Evolutionary conservation across 2,888 invertebrate species (phyloP), one percentile per base, ranked within the genome.

Genomic region (Oxyscelio sp.): DNA sequence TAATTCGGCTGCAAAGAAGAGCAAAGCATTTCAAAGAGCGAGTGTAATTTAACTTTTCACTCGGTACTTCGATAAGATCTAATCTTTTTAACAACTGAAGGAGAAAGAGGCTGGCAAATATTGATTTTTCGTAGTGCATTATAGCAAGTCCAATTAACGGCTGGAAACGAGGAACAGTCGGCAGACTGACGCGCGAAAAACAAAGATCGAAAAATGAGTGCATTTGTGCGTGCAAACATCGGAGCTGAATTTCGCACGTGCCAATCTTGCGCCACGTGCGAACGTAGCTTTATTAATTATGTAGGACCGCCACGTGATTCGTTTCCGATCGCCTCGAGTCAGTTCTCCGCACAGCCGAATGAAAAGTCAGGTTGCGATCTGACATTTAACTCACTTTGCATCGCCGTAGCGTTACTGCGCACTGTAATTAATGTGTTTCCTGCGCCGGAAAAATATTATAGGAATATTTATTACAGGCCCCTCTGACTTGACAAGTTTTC

Each of bases 221-320:
- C 75, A 65, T 74, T 85, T 81, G 86, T 84, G 85, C 86, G 86
- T 87, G 82, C 77, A 65, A 78, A 75, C 58, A 71, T 68, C 75
- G 77, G 59, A 59, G 74, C 77, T 82, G 85, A 70, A 87, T 85
- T 81, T 85, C 75, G 90, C 90, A 90, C n/a, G n/a, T n/a, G n/a
- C n/a, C n/a, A 45, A 56, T 61, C 65, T 38, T 43, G 13, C n/a
- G 83, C 66, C 91, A 91, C 91, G 91, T 91, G 91, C 89, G 84
- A 85, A 50, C 84, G 52, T 74, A 78, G 87, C 87, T 90, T 87
- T 88, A 89, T 91, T 91, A 91, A 91, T 91, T 90, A 89, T 88
- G 65, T 80, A 84, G 73, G 83, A 65, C 63, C 43, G 81, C 75
- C 90, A 88, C 89, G 90, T 88, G 89, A 89, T 87, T 43, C 58